Percentiles rank a stretch among this genome's conserved stretches.
phyloP scores from a whole-genome alignment of 1,140 invertebrate species.

The Bombus waltoni region DNA sequence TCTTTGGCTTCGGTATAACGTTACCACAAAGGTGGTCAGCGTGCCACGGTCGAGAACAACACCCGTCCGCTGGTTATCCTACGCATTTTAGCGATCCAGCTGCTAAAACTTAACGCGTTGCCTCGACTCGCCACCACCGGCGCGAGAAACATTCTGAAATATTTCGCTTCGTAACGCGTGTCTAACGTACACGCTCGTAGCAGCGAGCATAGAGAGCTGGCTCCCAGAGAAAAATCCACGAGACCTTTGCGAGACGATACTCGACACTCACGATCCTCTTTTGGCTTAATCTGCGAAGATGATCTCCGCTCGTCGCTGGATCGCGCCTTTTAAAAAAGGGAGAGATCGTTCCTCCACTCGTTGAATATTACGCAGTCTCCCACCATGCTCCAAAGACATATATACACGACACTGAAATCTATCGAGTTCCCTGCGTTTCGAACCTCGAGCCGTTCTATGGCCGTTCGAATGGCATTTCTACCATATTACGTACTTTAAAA shows the following conservation, averaged over 20 bases:
- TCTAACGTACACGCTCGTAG: not conserved
- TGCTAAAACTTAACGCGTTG: not conserved
- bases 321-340: constrained; percentile 7
- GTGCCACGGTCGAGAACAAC: constrained; percentile 54
- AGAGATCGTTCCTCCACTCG: not conserved
- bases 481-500: no score
- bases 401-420: not conserved
- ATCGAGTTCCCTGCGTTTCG: not conserved
- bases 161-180: not conserved
- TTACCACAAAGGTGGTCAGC: constrained; percentile 74
- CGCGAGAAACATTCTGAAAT: not conserved
- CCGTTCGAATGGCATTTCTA: not conserved
- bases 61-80: constrained; percentile 1
- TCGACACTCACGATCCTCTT: constrained; percentile 43
- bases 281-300: constrained; percentile 29
- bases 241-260: constrained; percentile 29
- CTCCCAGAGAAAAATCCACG: not conserved
- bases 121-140: not conserved
- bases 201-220: not conserved
- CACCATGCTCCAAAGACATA: not conserved
- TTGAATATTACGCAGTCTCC: not conserved
- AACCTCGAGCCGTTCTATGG: not conserved
- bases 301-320: constrained; percentile 13
- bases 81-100: not conserved
- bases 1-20: constrained; percentile 74